phyloP scores from a whole-genome alignment of 2,113 vertebrate species.

The Oenanthe melanoleuca region DNA sequence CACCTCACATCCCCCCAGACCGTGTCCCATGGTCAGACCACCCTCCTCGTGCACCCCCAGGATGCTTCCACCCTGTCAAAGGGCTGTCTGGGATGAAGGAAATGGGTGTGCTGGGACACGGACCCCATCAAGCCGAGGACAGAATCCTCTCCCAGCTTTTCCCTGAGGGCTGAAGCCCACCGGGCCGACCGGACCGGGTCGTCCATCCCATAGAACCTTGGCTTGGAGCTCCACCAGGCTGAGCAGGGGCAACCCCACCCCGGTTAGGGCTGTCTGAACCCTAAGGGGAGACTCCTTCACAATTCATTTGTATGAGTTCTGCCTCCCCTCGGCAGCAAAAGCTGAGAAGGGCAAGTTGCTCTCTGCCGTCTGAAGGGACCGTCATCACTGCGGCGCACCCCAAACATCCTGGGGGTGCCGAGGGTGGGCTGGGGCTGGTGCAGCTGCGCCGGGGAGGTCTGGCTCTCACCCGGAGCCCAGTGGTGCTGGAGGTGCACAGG shows the following conservation, averaged over 20 bases:
- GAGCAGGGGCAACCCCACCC: not conserved
- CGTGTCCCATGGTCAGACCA: not conserved
- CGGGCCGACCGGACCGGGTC: not conserved
- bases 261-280: not conserved
- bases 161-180: not conserved
- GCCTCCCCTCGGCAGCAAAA: not conserved
- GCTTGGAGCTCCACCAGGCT: not conserved
- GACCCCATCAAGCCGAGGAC: not conserved
- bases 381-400: not conserved
- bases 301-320: not conserved
- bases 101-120: not conserved
- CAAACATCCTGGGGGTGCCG: not conserved
- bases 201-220: not conserved
- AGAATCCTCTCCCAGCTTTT: not conserved
- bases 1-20: fast-evolving
- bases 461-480: not conserved
- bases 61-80: not conserved
- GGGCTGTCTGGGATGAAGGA: not conserved
- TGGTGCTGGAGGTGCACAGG: not conserved
- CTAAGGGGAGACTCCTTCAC: not conserved
- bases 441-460: not conserved
- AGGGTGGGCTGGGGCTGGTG: not conserved
- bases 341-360: not conserved
- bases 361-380: not conserved
- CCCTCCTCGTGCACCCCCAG: not conserved